A percentile compares a stretch with the other conserved stretches of the same genome.
Evolutionary conservation across 1,140 invertebrate genomes (phyloP).

Genomic region (Phocides pigmalion): DNA sequence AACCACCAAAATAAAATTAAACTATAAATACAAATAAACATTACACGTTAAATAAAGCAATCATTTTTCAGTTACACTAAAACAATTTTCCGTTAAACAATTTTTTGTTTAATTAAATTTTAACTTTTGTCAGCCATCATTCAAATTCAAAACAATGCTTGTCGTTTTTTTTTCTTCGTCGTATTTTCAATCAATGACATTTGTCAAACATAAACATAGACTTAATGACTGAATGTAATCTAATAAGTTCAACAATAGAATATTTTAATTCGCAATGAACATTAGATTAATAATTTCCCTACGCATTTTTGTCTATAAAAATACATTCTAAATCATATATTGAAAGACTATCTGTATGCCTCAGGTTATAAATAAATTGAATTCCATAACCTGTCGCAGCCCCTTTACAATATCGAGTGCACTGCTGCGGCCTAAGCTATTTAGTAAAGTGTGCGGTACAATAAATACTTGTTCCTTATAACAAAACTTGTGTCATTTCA

Average conservation of each 20-base stretch:
- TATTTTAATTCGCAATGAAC: no score
- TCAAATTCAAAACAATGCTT: slow-evolving; percentile 7
- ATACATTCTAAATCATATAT: no score
- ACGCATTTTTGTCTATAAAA: no score
- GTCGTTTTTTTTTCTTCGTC: no score
- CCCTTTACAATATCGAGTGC: neutral
- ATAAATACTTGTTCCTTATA: slow-evolving; percentile 16
- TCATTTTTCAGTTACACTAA: slow-evolving; percentile 3
- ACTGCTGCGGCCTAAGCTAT: neutral
- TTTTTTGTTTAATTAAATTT: neutral
- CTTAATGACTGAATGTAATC: neutral
- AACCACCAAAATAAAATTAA: no score
- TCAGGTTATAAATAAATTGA: neutral
- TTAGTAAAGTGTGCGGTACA: no score
- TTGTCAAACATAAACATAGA: slow-evolving; percentile 3
- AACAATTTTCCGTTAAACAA: neutral
- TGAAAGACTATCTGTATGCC: no score
- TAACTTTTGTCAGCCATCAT: neutral
- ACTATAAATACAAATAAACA: neutral
- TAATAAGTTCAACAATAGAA: neutral
- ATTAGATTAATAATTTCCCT: no score
- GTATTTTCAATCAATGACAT: slow-evolving; percentile 3
- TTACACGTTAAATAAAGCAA: slow-evolving; percentile 24
- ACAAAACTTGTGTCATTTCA: slow-evolving; percentile 20
- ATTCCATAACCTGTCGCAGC: neutral